A percentile compares a stretch with the other conserved stretches of the same genome.
phyloP scores from a whole-genome alignment of 2,113 vertebrate genomes.

The Corydoras sp. region DNA sequence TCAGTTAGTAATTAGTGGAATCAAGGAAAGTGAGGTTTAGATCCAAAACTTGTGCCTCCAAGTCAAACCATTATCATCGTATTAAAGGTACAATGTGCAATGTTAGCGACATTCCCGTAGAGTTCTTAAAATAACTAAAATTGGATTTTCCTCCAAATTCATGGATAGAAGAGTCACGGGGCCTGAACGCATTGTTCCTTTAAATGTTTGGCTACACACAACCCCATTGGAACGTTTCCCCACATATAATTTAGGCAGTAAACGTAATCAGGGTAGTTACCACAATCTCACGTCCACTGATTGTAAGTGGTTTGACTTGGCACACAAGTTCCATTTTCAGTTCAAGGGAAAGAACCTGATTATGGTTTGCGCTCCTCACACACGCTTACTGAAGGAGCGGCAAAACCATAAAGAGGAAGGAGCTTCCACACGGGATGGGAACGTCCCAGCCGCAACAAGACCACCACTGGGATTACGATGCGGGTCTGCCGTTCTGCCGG shows the following conservation, averaged over 20 bases:
- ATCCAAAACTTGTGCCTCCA: conserved; percentile 16
- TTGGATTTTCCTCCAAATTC: no score
- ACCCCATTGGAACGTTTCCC: not conserved
- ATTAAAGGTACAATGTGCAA: not conserved
- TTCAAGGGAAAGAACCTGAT: not conserved
- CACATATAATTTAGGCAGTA: not conserved
- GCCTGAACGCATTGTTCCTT: not conserved
- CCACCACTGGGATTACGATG: no score
- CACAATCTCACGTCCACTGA: not conserved
- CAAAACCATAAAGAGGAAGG: conserved; percentile 31
- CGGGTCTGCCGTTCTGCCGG: not conserved
- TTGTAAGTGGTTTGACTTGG: conserved; percentile 25
- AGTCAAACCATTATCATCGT: conserved; percentile 12
- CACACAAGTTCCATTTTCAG: conserved; percentile 28
- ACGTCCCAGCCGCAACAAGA: conserved; percentile 12
- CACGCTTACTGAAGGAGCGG: not conserved
- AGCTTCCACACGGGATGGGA: conserved; percentile 23
- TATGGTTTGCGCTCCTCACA: conserved; percentile 10
- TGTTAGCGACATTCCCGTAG: not conserved
- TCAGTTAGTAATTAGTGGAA: conserved; percentile 19
- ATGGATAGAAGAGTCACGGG: no score
- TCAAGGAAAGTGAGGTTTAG: conserved; percentile 14
- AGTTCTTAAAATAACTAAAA: not conserved
- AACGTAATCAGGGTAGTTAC: not conserved
- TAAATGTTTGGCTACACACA: not conserved